phyloP scores from a whole-genome alignment of 2,113 vertebrate genomes.

The Sus scrofa region DNA sequence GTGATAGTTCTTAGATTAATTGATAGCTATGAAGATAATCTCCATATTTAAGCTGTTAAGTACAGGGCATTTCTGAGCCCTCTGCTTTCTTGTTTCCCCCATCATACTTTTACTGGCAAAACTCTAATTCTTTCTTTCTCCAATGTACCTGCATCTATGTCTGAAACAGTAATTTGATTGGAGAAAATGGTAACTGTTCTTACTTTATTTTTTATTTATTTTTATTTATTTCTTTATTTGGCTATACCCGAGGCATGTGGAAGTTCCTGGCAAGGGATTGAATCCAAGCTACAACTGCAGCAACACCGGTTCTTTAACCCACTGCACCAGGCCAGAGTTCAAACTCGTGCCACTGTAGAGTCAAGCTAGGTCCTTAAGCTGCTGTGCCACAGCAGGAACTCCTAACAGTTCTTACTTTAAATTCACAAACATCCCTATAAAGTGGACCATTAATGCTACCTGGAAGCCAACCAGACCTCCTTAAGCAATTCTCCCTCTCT shows the following conservation, averaged over 20 bases:
- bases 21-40: neutral
- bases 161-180: neutral
- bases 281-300: no score
- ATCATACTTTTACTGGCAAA: neutral
- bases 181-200: neutral
- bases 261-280: no score
- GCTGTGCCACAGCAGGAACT: no score
- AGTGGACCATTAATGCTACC: neutral
- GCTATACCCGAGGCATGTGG: no score
- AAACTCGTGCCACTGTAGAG: no score
- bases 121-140: neutral
- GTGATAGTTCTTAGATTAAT: neutral
- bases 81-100: accelerated
- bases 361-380: no score
- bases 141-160: neutral
- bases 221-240: no score
- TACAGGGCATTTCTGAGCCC: neutral
- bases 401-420: neutral
- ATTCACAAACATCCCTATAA: neutral
- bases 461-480: neutral
- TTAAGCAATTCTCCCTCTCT: neutral
- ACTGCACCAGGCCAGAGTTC: no score
- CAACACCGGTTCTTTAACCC: no score
- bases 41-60: accelerated
- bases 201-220: neutral